Percentiles rank a stretch among this genome's conserved stretches.
Evolutionary conservation across 1,140 invertebrate genomes (phyloP).

Genomic region (Holotrichia oblita): DNA sequence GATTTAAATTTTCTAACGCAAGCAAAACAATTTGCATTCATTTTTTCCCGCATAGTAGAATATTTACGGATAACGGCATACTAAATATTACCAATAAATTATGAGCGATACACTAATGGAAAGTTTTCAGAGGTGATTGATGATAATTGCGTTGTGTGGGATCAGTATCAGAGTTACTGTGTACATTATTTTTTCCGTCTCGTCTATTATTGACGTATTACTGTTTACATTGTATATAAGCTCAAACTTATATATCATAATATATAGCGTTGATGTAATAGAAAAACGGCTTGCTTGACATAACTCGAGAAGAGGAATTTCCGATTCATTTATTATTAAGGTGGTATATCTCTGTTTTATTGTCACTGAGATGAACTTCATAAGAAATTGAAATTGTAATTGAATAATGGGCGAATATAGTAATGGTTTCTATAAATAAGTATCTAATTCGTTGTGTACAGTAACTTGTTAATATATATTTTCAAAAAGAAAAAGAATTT

Average conservation of each 20-base stretch:
- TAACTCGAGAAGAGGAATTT: not conserved
- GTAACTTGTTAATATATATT: too few relatives aligned
- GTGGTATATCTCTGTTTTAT: not conserved
- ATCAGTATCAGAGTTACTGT: constrained; percentile 11
- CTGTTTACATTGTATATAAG: constrained; percentile 18
- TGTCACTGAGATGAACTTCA: not conserved
- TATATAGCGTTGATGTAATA: not conserved
- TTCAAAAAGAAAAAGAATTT: too few relatives aligned
- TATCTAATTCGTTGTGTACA: not conserved
- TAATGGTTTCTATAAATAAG: not conserved
- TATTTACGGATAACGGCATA: not conserved
- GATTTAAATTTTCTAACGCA: not conserved
- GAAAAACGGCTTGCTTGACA: not conserved
- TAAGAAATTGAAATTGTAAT: not conserved
- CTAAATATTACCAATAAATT: constrained; percentile 36
- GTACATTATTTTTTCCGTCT: constrained; percentile 5
- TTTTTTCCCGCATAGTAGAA: not conserved
- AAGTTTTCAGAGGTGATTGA: constrained; percentile 27
- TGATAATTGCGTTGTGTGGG: constrained; percentile 18
- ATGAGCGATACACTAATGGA: not conserved
- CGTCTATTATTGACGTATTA: constrained; percentile 6
- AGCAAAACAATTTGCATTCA: constrained; percentile 5
- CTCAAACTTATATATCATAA: not conserved
- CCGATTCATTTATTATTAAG: not conserved
- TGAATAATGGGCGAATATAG: not conserved